Base-by-base conservation (phyloP, 2,797 vertebrate species). In the Trichosurus vulpecula region DNA sequence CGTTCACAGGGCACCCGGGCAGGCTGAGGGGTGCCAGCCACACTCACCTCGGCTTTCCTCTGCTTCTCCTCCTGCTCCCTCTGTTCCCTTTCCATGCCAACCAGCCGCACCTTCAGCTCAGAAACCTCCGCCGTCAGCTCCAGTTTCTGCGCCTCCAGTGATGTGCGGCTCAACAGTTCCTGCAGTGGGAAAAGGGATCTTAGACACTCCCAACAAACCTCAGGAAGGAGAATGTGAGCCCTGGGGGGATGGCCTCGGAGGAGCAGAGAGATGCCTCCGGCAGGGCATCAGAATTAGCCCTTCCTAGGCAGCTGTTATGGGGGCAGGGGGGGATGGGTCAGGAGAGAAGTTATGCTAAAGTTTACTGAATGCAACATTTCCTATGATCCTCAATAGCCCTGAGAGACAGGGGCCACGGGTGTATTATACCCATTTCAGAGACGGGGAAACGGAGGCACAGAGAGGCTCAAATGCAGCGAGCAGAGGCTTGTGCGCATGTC, bases 101-200 rank as follows among this genome's bases (percentile, higher is more conserved):
- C 99, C 97, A 99, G 98, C 96, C 99, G 99, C 95, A 99, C 98
- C 98, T 99, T 99, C 98, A 99, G 98, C 98, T 99, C 99, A 96
- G 99, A 99, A 97, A 99, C 99, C 98, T 99, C 99, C 96, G 99
- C 99, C 99, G 99, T 99, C 96, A 99, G 99, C 99, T 99, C 99
- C 54, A 99, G 98, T 98, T 99, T 99, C 98, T 99, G 99, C 91
- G 98, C 99, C 98, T 99, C 99, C 3, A 99, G 99, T 25, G 99
- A 99, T 52, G 99, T 99, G 96, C 99, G 99, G 97, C 99, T 99
- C 97, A 99, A 98, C 97, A 99, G 98, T 98, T 99, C 99, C 99
- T 99, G 98, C 93, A 97, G 96, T 95, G 25, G 97, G 93, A 92
- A 97, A 90, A 53, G 52, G 90, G 41, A 94, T 89, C 51, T 95